Percentiles rank a stretch among this genome's conserved stretches.
These are phyloP conservation scores for Mesocricetus auratus DNA, from an alignment of 2,113 vertebrate genomes.

Conservation along the genomic window DNA sequence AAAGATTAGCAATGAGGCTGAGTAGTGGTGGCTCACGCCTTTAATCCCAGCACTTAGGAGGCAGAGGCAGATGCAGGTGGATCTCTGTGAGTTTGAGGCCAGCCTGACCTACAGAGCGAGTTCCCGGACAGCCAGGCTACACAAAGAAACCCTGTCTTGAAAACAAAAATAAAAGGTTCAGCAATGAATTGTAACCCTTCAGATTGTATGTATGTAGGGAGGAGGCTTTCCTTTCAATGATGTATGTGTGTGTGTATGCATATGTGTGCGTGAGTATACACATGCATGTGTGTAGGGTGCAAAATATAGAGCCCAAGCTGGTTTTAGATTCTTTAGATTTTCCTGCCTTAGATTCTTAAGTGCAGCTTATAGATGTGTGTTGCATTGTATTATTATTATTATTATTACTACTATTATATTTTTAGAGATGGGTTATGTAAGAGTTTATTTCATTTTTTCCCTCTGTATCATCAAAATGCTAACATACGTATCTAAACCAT, in stretches of 20 bases:
- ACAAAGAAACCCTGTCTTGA: background rate
- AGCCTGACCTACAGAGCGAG: background rate
- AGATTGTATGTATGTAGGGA: too few species aligned
- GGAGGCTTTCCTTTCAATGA: background rate
- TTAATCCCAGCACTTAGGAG: background rate
- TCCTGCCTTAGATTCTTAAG: background rate
- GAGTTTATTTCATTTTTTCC: slow-evolving; percentile 40
- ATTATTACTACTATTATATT: background rate
- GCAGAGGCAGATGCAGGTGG: background rate
- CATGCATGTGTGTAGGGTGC: background rate
- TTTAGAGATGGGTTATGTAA: background rate
- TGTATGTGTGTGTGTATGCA: background rate
- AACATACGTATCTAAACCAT: background rate
- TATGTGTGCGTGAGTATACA: background rate
- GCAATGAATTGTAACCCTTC: background rate
- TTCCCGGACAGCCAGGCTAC: background rate
- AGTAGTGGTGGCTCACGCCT: background rate
- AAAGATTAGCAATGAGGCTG: background rate
- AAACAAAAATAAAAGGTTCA: background rate
- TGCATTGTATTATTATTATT: background rate
- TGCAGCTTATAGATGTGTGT: background rate
- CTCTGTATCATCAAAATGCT: background rate
- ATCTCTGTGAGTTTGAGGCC: background rate
- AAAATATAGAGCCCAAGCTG: background rate
- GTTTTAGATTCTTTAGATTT: background rate